Evolutionary conservation across 1,140 invertebrate genomes (phyloP).

Genomic region (Anagrus nilaparvatae): DNA sequence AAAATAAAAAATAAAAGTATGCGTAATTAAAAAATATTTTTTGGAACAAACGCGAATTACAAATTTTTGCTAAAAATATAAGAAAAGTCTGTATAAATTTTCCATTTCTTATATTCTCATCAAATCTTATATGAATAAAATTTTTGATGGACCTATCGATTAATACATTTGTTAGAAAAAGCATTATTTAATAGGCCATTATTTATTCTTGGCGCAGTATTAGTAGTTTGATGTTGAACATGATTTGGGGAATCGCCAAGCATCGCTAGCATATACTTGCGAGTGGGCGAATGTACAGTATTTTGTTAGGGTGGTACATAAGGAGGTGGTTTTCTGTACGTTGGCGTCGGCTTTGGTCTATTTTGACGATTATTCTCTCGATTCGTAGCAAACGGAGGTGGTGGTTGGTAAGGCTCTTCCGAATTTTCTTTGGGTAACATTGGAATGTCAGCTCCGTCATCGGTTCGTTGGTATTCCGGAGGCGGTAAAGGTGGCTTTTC

Average conservation of each 20-base stretch:
- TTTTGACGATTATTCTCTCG: constrained; percentile 54
- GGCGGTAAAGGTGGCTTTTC: constrained; percentile 81
- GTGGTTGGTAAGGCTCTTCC: constrained; percentile 49
- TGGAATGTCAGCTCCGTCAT: constrained; percentile 39
- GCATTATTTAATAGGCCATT: constrained; percentile 4
- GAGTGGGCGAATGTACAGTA: constrained; percentile 29
- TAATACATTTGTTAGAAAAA: no score
- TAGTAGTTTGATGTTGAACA: constrained; percentile 33
- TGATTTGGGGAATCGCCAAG: constrained; percentile 32
- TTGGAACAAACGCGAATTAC: no score
- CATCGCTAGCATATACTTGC: constrained; percentile 37
- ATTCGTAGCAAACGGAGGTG: constrained; percentile 66
- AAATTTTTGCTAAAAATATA: no score
- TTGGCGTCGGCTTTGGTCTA: constrained; percentile 69
- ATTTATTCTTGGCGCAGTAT: constrained; percentile 17
- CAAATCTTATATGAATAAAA: no score
- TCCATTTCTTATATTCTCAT: no score
- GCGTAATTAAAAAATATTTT: no score
- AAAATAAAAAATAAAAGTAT: no score
- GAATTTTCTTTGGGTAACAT: constrained; percentile 41
- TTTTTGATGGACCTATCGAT: no score
- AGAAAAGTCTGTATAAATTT: no score
- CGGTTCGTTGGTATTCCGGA: constrained; percentile 58
- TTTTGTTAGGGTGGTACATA: constrained; percentile 81
- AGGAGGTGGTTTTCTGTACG: constrained; percentile 81